Evolutionary conservation across 2,888 invertebrate genomes (phyloP), one percentile per base, ranked within the genome.

Genomic region (Epicampocera succincta): DNA sequence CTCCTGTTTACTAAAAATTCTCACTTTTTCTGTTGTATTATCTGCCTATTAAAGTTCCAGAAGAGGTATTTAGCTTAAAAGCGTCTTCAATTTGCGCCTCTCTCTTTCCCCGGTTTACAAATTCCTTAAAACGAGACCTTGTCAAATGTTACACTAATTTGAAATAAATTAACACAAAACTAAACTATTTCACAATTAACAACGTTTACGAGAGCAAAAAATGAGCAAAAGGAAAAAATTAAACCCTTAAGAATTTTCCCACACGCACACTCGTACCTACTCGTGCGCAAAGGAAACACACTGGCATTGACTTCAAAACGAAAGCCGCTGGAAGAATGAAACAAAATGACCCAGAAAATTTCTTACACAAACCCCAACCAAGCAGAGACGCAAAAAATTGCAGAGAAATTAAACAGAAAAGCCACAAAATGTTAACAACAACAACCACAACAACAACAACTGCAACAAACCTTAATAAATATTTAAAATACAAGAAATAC

Each of bases 171-270:
- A 69, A 68, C 54, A 50, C 68, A 76, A 76, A 33, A 76, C 48
- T 76, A 76, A 33, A 76, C 48, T 76, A 73, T 77, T 77, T 77
- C 48, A 74, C 73, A 77, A 77, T 82, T 74, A 82, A 65, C 78
- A 61, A 19, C 74, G 75, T 65, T 74, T 78, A 71, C 29, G 52
- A n/a, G 40, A 33, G 1, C 9, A 6, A 12, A 33, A 33, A 33
- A 33, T 52, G 8, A 33, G 1, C 9, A 12, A 52, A 19, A 60
- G 54, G 42, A 52, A 68, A 17, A 21, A 25, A 54, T 61, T 25
- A 75, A 72, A 44, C 58, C 75, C 50, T 72, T 63, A 77, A 81
- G 76, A 78, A 75, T 82, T 78, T 82, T 82, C 82, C 82, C 82
- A 82, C 78, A 78, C 66, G 52, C 40, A 63, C n/a, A 61, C 25